Evolutionary conservation across 2,888 invertebrate species (phyloP).

Genomic region (Cepaea hortensis): DNA sequence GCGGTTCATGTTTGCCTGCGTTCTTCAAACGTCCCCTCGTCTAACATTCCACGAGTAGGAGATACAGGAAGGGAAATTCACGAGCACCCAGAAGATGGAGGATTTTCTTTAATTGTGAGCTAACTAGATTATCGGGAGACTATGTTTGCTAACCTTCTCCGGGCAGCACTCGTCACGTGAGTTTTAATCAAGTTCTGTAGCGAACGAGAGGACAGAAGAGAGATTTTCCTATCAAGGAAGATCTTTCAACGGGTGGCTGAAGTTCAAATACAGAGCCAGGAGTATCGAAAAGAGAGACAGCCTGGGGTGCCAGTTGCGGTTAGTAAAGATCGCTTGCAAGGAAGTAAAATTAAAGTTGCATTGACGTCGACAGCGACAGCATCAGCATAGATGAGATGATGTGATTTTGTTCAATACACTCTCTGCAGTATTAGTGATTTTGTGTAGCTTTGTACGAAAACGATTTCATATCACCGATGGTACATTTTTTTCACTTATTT

Average conservation of each 20-base stretch:
- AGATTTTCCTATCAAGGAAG: slow-evolving; percentile 34
- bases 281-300: slow-evolving; percentile 4
- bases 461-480: neutral
- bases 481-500: no score
- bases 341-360: slow-evolving; percentile 5
- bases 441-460: no score
- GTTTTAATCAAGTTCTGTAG: slow-evolving; percentile 48
- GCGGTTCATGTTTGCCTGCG: slow-evolving; percentile 35
- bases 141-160: slow-evolving; percentile 45
- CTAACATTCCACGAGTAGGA: slow-evolving; percentile 36
- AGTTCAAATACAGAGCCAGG: slow-evolving; percentile 28
- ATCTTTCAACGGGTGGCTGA: slow-evolving; percentile 39
- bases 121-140: slow-evolving; percentile 44
- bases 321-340: neutral
- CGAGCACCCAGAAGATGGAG: slow-evolving; percentile 32
- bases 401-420: neutral
- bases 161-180: slow-evolving; percentile 37
- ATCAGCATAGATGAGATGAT: neutral
- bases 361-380: neutral
- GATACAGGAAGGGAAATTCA: slow-evolving; percentile 41
- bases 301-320: slow-evolving; percentile 2
- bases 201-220: slow-evolving; percentile 37
- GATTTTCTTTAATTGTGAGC: slow-evolving; percentile 48
- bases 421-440: neutral
- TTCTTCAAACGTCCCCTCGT: slow-evolving; percentile 42